Evolutionary conservation across 1,140 invertebrate species (phyloP).

Genomic region (Battus philenor): DNA sequence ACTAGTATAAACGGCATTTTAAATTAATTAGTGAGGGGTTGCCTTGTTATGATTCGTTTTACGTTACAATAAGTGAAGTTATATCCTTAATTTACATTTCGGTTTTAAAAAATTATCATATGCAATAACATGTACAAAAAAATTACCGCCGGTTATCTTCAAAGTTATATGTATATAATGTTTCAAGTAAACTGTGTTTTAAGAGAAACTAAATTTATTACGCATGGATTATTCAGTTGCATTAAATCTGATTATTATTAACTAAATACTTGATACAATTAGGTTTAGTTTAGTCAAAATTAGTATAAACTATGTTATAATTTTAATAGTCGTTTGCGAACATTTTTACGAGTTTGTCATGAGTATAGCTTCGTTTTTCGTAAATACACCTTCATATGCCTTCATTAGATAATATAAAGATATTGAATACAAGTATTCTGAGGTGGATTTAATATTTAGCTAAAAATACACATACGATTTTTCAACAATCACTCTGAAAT

Average conservation of each 20-base stretch:
- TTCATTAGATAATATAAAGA: slow-evolving; percentile 58
- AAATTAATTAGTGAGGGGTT: no score
- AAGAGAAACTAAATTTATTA: slow-evolving; percentile 22
- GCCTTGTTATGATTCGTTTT: neutral
- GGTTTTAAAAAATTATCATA: no score
- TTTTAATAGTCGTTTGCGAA: slow-evolving; percentile 49
- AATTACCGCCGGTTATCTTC: slow-evolving; percentile 28
- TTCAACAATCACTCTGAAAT: no score
- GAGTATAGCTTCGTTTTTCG: slow-evolving; percentile 46
- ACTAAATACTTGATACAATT: slow-evolving; percentile 41
- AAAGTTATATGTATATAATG: slow-evolving; percentile 73
- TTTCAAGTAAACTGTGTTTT: slow-evolving; percentile 40
- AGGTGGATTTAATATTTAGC: no score
- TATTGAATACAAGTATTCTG: no score
- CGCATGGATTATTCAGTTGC: slow-evolving; percentile 22
- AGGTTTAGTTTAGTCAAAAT: slow-evolving; percentile 62
- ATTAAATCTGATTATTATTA: slow-evolving; percentile 21
- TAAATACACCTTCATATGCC: slow-evolving; percentile 59
- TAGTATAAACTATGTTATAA: slow-evolving; percentile 56
- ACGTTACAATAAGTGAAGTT: no score
- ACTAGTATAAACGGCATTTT: no score
- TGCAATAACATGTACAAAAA: slow-evolving; percentile 28
- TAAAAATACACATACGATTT: no score
- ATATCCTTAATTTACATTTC: no score
- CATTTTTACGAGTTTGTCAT: slow-evolving; percentile 38